phyloP scores from a whole-genome alignment of 2,888 invertebrate species.

The Augochlorella aurata region DNA sequence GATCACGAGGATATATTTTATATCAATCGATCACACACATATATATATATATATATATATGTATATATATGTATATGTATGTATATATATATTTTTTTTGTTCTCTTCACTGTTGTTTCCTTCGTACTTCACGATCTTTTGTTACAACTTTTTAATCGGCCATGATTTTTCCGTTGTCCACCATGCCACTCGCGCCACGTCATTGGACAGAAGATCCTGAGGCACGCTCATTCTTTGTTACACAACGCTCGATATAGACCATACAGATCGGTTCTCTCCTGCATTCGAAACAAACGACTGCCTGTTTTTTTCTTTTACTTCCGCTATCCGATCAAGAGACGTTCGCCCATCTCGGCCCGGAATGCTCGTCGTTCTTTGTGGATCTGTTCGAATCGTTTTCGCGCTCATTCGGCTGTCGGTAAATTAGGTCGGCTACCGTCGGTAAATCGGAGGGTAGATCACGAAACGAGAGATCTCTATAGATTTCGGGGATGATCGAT shows the following conservation, averaged over 20 bases:
- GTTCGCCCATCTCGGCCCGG: constrained; percentile 35
- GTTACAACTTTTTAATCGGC: background rate
- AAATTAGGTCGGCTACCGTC: background rate
- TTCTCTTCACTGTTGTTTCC: background rate
- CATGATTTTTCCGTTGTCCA: background rate
- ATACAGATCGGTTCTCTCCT: background rate
- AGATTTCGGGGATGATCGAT: constrained; percentile 49
- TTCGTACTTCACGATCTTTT: background rate
- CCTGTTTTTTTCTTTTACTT: background rate
- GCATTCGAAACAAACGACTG: background rate
- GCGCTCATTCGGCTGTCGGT: background rate
- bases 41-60: no score
- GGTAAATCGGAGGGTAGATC: constrained; percentile 4
- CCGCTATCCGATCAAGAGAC: background rate
- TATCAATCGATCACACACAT: background rate
- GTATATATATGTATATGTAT: background rate
- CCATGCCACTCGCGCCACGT: background rate
- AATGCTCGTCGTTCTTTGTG: constrained; percentile 31
- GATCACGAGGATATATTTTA: background rate
- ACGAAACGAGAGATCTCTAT: constrained; percentile 4
- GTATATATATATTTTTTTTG: background rate
- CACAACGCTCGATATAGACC: no score
- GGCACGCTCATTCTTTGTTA: background rate
- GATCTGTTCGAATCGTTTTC: constrained; percentile 43
- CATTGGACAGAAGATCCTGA: constrained; percentile 1